Evolutionary conservation across 2,888 invertebrate species (phyloP).

Genomic region (Proisotoma minuta): DNA sequence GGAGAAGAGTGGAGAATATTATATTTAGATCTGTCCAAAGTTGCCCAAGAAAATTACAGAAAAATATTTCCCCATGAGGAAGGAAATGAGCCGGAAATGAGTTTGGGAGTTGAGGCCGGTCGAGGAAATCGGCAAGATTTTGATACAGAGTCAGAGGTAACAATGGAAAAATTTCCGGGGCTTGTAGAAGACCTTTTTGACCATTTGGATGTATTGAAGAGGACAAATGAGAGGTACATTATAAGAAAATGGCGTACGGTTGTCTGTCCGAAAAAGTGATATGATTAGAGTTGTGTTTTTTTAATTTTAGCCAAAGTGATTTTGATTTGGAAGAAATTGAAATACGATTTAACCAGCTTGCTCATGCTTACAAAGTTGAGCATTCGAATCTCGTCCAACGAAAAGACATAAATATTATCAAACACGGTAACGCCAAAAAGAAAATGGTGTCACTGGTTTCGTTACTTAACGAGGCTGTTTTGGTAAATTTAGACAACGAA

Average conservation of each 20-base stretch:
- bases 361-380: constrained; percentile 41
- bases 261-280: too few relatives aligned
- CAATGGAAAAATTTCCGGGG: constrained; percentile 41
- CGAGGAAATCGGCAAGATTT: constrained; percentile 22
- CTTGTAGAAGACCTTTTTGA: constrained; percentile 39
- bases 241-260: too few relatives aligned
- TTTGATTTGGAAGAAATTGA: constrained; percentile 19
- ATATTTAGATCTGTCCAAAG: constrained; percentile 28
- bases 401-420: constrained; percentile 22
- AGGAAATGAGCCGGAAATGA: constrained; percentile 43
- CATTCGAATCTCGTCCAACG: constrained; percentile 35
- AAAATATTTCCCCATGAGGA: constrained; percentile 37
- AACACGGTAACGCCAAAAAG: constrained; percentile 34
- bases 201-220: constrained; percentile 34
- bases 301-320: constrained; percentile 16
- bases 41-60: constrained; percentile 30
- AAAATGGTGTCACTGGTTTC: constrained; percentile 35
- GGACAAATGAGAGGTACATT: constrained; percentile 1
- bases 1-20: constrained; percentile 42
- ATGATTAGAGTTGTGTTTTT: too few relatives aligned
- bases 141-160: constrained; percentile 45
- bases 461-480: constrained; percentile 29
- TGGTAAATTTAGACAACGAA: constrained; percentile 13
- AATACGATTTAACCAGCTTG: constrained; percentile 41
- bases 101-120: constrained; percentile 23